A percentile compares a stretch with the other conserved stretches of the same genome.
phyloP scores from a whole-genome alignment of 2,113 vertebrate genomes.

The Indicator indicator region DNA sequence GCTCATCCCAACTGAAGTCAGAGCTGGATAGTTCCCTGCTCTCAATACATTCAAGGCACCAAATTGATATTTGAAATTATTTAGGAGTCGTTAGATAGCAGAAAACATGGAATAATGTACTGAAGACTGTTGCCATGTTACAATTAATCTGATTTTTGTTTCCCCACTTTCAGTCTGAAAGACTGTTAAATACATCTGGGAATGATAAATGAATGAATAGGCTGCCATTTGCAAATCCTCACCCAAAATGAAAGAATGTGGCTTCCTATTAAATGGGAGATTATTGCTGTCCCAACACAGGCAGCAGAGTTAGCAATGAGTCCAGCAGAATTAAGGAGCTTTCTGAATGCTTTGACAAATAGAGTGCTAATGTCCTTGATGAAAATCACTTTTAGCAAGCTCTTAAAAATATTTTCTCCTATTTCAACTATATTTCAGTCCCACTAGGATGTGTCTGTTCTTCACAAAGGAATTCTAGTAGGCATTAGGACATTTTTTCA shows the following conservation, averaged over 20 bases:
- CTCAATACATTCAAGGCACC: background rate
- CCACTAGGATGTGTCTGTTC: background rate
- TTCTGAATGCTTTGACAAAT: constrained; percentile 56
- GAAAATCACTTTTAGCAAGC: constrained; percentile 15
- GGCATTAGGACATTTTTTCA: background rate
- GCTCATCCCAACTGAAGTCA: background rate
- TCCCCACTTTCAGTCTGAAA: constrained; percentile 24
- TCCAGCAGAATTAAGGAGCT: constrained; percentile 30
- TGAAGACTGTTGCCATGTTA: background rate
- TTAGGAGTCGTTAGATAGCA: constrained; percentile 3
- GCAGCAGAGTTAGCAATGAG: background rate
- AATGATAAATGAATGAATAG: constrained; percentile 51
- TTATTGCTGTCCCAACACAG: constrained; percentile 24
- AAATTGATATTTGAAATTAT: background rate
- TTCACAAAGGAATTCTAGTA: constrained; percentile 2
- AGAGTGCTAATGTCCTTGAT: constrained; percentile 37
- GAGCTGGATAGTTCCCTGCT: background rate
- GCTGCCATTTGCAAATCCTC: constrained; percentile 54
- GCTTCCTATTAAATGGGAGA: constrained; percentile 24
- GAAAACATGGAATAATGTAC: background rate
- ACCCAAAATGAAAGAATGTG: constrained; percentile 43
- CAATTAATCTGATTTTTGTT: constrained; percentile 38
- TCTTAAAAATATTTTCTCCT: constrained; percentile 10
- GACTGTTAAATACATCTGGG: constrained; percentile 51
- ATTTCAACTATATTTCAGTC: background rate